Percentiles rank a stretch among this genome's conserved stretches.
Conservation (phyloP, 2,797 vertebrate genomes). For the Bovichtus variegatus region DNA sequence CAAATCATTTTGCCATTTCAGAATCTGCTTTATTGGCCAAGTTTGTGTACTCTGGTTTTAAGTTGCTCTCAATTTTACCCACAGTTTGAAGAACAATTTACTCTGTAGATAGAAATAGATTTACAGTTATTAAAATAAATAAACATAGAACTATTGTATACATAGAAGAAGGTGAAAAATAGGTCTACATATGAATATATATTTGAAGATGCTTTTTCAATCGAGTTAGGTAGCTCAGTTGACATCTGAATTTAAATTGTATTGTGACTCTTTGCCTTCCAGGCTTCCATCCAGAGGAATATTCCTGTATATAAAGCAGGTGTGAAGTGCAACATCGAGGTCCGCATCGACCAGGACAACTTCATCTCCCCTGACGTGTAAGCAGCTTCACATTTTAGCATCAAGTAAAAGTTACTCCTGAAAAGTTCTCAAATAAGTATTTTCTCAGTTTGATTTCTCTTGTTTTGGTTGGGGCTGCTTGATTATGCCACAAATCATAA, state of each 20-base stretch:
- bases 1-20: neutral
- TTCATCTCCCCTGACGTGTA: conserved; percentile 93
- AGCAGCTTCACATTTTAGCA: conserved; percentile 33
- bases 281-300: conserved; percentile 93
- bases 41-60: neutral
- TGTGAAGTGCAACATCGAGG: conserved; percentile 91
- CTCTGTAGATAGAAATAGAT: neutral
- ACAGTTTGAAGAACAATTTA: neutral
- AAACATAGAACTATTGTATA: too few species aligned
- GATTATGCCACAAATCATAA: too few species aligned
- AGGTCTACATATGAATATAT: too few species aligned
- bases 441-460: neutral
- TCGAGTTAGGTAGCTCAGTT: neutral
- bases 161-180: too few species aligned
- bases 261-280: neutral
- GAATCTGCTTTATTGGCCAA: too few species aligned
- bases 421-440: neutral
- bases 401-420: too few species aligned
- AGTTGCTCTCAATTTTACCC: neutral
- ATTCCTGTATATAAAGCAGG: conserved; percentile 92
- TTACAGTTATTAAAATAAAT: too few species aligned
- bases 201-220: too few species aligned
- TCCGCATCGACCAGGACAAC: conserved; percentile 93
- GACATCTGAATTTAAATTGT: neutral
- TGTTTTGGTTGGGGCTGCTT: too few species aligned